Evolutionary conservation across 2,888 invertebrate genomes (phyloP).

Genomic region (Ormyrus rosae): DNA sequence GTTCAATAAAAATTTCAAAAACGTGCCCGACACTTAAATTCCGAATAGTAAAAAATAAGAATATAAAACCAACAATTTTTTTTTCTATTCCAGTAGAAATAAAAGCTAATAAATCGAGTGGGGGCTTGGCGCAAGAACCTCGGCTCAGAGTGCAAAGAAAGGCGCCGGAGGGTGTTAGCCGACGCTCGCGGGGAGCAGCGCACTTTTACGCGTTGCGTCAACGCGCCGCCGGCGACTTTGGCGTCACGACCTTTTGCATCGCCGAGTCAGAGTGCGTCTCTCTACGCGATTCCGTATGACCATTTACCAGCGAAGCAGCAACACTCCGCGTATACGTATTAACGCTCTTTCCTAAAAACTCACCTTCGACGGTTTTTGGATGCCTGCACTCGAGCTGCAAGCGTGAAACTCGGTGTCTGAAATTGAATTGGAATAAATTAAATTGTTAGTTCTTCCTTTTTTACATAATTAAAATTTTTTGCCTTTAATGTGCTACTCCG

Average conservation of each 20-base stretch:
- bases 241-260: slow-evolving; percentile 13
- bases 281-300: background rate
- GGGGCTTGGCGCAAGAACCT: background rate
- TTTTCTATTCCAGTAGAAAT: background rate
- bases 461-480: too few relatives aligned
- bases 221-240: slow-evolving; percentile 5
- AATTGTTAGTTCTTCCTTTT: too few relatives aligned
- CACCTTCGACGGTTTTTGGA: slow-evolving; percentile 16
- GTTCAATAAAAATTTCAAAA: too few relatives aligned
- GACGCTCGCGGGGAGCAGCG: background rate
- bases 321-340: background rate
- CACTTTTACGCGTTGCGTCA: slow-evolving; percentile 21
- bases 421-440: too few relatives aligned
- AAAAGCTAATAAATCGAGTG: too few relatives aligned
- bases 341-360: background rate
- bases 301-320: too few relatives aligned
- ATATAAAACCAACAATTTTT: background rate
- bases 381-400: background rate
- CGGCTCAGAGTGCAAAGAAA: background rate
- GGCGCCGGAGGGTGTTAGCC: slow-evolving; percentile 13
- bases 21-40: too few relatives aligned
- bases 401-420: too few relatives aligned
- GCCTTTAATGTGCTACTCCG: too few relatives aligned
- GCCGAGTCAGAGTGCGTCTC: background rate
- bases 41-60: too few relatives aligned